Evolutionary conservation across 1,140 invertebrate genomes (phyloP), one percentile per base, ranked within the genome.

Genomic region (Acromyrmex heyeri): DNA sequence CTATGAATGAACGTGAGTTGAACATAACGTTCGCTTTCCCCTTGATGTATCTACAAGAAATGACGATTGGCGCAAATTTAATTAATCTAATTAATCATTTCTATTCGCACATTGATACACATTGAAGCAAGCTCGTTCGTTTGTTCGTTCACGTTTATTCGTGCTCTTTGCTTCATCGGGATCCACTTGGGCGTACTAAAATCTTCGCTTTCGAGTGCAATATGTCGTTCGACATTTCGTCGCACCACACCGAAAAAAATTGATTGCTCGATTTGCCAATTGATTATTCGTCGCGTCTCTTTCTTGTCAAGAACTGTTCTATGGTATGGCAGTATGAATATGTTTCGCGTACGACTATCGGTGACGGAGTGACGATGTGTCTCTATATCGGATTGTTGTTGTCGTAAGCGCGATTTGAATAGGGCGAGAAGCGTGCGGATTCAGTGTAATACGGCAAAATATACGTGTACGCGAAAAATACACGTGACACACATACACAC

Each of bases 371-470:
- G 50, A 55, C 10, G 18, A 81, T 34, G 30, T 38, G n/a, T 57
- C n/a, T 38, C 21, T 48, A 81, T 72, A 38, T 30, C 44, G 44
- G 38, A 48, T 27, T 7, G 6, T 48, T 69, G 34, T 44, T 24
- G 16, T 72, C 24, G 79, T 55, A 38, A 61, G 48, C 24, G 79
- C 38, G 18, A 61, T 21, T 18, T 65, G 34, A 57, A 86, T 27
- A 30, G n/a, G 44, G 7, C 3, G 3, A 53, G 59, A 77, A 21
- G 48, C 62, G 75, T 34, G 62, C 79, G 27, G 64, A 78, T 88
- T 65, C 67, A 83, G 79, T 83, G 79, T 83, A 83, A 83, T 83
- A 73, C 61, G 61, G n/a, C 53, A 67, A 79, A 48, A 55, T 48
- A 59, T 69, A 30, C 16, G 50, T 38, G 70, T 48, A 24, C n/a